phyloP scores from a whole-genome alignment of 2,113 vertebrate species.

The Tyto alba region DNA sequence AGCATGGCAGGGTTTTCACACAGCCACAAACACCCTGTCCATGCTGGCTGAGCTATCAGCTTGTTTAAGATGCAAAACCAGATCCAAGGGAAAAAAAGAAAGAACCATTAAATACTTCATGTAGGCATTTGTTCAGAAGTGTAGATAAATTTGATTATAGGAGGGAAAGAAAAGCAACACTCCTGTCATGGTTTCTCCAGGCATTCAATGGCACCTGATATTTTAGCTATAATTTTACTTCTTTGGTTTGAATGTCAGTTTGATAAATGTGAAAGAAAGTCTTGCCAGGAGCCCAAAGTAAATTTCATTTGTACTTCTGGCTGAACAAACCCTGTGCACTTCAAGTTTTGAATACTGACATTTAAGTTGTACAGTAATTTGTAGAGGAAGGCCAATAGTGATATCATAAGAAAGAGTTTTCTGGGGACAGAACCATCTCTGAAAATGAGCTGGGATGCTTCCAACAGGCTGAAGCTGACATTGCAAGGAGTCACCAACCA shows the following conservation, averaged over 20 bases:
- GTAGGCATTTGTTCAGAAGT: neutral
- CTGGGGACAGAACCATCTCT: slow-evolving; percentile 47
- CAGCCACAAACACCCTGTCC: neutral
- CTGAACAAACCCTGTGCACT: slow-evolving; percentile 38
- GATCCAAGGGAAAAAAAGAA: slow-evolving; percentile 5
- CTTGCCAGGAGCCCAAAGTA: slow-evolving; percentile 52
- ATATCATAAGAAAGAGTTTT: slow-evolving; percentile 56
- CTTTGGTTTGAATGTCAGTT: slow-evolving; percentile 52
- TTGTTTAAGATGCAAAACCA: slow-evolving; percentile 1
- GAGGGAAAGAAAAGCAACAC: slow-evolving; percentile 9
- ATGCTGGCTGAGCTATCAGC: neutral
- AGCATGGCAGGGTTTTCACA: neutral
- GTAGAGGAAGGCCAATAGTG: slow-evolving; percentile 48
- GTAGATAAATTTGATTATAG: slow-evolving; percentile 9
- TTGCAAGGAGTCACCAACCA: neutral
- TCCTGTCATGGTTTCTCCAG: slow-evolving; percentile 3
- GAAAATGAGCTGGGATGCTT: slow-evolving; percentile 6
- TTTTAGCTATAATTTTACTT: slow-evolving; percentile 46
- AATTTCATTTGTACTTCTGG: slow-evolving; percentile 60
- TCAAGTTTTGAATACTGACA: slow-evolving; percentile 55
- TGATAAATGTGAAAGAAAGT: slow-evolving; percentile 59
- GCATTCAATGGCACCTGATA: slow-evolving; percentile 34
- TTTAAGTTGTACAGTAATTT: slow-evolving; percentile 55
- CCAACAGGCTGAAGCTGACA: slow-evolving; percentile 26
- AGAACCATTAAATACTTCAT: neutral